These are phyloP conservation scores for Orussus abietinus DNA, from an alignment of 1,140 invertebrate species.

Conservation along the genomic window DNA sequence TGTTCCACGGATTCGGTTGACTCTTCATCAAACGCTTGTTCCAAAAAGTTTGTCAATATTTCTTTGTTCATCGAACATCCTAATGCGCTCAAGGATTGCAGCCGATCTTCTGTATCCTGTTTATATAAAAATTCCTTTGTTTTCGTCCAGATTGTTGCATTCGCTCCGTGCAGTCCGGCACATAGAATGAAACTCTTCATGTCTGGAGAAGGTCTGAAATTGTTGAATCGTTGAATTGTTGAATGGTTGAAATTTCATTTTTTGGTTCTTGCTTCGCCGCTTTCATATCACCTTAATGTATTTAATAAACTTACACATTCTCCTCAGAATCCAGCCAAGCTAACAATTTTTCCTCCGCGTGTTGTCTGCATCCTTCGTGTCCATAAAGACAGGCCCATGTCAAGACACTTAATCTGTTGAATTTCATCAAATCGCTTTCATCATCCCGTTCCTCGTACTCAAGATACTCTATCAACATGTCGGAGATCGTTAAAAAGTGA, in stretches of 20 bases:
- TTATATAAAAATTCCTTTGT: conserved; percentile 58
- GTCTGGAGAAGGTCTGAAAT: conserved; percentile 68
- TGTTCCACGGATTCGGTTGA: conserved; percentile 37
- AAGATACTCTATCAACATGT: conserved; percentile 58
- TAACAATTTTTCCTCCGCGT: conserved; percentile 59
- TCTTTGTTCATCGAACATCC: conserved; percentile 16
- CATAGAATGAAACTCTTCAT: conserved; percentile 75
- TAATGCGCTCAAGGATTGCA: conserved; percentile 2
- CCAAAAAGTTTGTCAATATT: conserved; percentile 11
- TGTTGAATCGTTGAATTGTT: conserved; percentile 15
- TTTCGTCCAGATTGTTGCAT: conserved; percentile 75
- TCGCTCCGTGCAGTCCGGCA: conserved; percentile 70
- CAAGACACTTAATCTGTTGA: conserved; percentile 62
- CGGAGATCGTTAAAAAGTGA: conserved; percentile 59
- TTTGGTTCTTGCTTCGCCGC: background rate
- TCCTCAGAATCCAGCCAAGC: conserved; percentile 59
- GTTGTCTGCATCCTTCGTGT: conserved; percentile 58
- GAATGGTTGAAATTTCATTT: background rate
- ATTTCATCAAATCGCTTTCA: conserved; percentile 59
- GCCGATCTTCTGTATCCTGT: conserved; percentile 31
- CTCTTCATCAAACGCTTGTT: conserved; percentile 2
- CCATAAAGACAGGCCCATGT: conserved; percentile 64
- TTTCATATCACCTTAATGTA: conserved; percentile 11
- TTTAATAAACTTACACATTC: conserved; percentile 61
- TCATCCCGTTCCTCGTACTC: conserved; percentile 57